These are phyloP conservation scores for Volucella zonaria DNA, from an alignment of 2,888 invertebrate species.

Conservation along the genomic window DNA sequence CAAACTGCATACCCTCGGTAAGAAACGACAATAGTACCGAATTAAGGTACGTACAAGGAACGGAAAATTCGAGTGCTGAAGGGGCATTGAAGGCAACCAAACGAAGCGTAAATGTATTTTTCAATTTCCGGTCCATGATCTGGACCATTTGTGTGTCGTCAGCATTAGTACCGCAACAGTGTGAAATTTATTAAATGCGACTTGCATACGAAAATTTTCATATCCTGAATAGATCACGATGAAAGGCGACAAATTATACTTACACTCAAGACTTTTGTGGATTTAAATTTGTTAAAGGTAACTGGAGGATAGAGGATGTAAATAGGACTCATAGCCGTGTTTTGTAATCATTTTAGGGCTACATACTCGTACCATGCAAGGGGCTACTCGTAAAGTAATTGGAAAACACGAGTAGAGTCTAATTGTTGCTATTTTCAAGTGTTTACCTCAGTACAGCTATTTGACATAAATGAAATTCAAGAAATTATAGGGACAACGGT, in stretches of 20 bases:
- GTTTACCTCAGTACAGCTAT: too few relatives aligned
- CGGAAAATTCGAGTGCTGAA: background rate
- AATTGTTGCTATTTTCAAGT: too few relatives aligned
- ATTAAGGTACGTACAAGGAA: conserved; percentile 16
- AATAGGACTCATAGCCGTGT: too few relatives aligned
- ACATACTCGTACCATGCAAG: too few relatives aligned
- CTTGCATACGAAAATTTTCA: conserved; percentile 37
- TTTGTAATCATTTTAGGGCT: too few relatives aligned
- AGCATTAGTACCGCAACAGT: conserved; percentile 39
- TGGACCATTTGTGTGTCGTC: conserved; percentile 63
- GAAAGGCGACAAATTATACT: conserved; percentile 22
- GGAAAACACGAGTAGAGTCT: too few relatives aligned
- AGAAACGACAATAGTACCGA: conserved; percentile 59
- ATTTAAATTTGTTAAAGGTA: background rate
- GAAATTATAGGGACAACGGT: too few relatives aligned
- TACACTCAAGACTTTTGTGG: background rate
- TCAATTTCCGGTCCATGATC: conserved; percentile 72
- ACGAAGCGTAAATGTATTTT: conserved; percentile 63
- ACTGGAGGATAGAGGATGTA: too few relatives aligned
- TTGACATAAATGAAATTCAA: too few relatives aligned
- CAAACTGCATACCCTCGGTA: conserved; percentile 39
- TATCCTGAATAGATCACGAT: conserved; percentile 8
- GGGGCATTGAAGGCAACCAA: background rate
- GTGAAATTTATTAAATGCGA: conserved; percentile 58
- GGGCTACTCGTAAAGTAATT: too few relatives aligned